A percentile compares a stretch with the other conserved stretches of the same genome.
Conservation (phyloP, 2,113 vertebrate species). For the Salvelinus sp. region DNA sequence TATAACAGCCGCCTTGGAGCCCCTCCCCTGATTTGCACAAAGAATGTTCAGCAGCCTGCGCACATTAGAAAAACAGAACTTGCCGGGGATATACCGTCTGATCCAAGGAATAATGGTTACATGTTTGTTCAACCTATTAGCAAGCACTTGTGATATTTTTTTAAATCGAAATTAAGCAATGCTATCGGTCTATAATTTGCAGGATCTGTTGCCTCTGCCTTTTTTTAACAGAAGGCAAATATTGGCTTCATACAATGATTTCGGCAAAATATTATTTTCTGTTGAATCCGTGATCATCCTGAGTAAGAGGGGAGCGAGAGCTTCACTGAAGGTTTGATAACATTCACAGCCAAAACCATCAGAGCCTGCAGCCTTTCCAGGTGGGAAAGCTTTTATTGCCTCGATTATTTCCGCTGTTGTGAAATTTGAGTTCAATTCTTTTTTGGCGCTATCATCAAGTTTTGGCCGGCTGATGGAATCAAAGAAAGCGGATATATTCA, state of each 20-base stretch:
- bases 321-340: too few relatives aligned
- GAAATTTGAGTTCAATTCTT: too few relatives aligned
- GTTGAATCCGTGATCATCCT: slow-evolving; percentile 12
- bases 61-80: background rate
- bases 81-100: slow-evolving; percentile 18
- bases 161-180: background rate
- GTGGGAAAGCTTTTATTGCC: too few relatives aligned
- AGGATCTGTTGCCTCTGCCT: slow-evolving; percentile 6
- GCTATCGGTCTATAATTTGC: slow-evolving; percentile 14
- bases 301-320: too few relatives aligned
- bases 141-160: slow-evolving; percentile 1
- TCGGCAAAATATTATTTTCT: slow-evolving; percentile 1
- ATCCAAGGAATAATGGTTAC: background rate
- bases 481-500: too few relatives aligned
- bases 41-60: background rate
- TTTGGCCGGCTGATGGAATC: too few relatives aligned
- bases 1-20: background rate
- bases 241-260: background rate
- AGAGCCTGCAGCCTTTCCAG: too few relatives aligned
- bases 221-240: too few relatives aligned
- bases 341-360: too few relatives aligned
- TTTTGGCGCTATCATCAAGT: too few relatives aligned
- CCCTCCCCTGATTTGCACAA: background rate
- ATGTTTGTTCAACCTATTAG: background rate
- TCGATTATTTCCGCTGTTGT: too few relatives aligned